Evolutionary conservation across 2,113 vertebrate genomes (phyloP).

Genomic region (Ia io): DNA sequence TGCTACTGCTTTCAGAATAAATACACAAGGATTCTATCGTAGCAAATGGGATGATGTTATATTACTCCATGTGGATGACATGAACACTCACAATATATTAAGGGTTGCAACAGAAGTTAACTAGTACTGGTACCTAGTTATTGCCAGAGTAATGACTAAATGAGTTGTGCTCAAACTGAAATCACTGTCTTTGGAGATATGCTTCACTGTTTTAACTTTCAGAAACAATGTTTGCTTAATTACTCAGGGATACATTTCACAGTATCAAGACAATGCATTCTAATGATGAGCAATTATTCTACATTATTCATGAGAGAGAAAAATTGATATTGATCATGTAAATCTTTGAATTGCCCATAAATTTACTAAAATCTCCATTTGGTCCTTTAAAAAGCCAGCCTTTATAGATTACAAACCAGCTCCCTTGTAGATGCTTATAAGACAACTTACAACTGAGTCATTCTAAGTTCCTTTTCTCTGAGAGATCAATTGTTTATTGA

Average conservation of each 20-base stretch:
- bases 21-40: not conserved
- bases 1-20: not conserved
- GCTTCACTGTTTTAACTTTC: not conserved
- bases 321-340: not conserved
- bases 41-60: not conserved
- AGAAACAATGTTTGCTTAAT: not conserved
- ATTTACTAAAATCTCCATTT: constrained; percentile 6
- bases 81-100: not conserved
- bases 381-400: not conserved
- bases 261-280: not conserved
- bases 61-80: not conserved
- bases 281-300: not conserved
- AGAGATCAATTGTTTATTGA: not conserved
- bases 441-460: not conserved
- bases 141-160: not conserved
- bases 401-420: not conserved
- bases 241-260: not conserved
- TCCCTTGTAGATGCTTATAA: too few species aligned
- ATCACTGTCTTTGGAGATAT: not conserved
- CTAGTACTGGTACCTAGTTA: not conserved
- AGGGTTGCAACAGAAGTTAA: not conserved
- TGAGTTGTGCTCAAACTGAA: not conserved
- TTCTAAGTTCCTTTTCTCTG: not conserved
- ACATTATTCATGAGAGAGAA: not conserved
- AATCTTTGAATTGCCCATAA: not conserved